These are phyloP conservation scores for Genyomyrus donnyi DNA, from an alignment of 2,113 vertebrate genomes.

Conservation along the genomic window DNA sequence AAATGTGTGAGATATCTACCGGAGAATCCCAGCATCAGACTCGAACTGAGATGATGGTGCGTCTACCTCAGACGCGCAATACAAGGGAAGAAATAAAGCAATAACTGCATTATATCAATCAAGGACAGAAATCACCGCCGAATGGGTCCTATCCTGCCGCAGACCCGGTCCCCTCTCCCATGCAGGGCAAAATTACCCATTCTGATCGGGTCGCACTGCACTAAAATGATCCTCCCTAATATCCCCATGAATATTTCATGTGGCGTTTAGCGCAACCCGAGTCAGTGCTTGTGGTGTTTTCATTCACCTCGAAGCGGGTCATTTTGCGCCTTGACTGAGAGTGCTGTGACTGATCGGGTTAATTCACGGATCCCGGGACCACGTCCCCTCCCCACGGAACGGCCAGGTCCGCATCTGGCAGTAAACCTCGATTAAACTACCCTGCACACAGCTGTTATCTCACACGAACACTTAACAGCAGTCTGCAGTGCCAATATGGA, in stretches of 20 bases:
- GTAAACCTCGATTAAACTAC: background rate
- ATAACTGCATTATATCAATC: background rate
- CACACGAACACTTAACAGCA: background rate
- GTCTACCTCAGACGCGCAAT: background rate
- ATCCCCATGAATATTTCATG: slow-evolving; percentile 43
- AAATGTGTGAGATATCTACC: background rate
- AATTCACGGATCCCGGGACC: background rate
- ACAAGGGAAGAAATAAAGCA: background rate
- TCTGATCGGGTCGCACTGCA: slow-evolving; percentile 41
- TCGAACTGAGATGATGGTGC: background rate
- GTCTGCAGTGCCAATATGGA: background rate
- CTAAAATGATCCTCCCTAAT: slow-evolving; percentile 43
- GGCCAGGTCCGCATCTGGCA: background rate
- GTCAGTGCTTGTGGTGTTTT: slow-evolving; percentile 22
- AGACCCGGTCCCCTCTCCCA: background rate
- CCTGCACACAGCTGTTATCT: background rate
- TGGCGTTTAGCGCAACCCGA: slow-evolving; percentile 36
- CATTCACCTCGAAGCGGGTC: slow-evolving; percentile 7
- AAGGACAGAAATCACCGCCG: background rate
- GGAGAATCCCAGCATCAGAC: background rate
- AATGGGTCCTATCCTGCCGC: background rate
- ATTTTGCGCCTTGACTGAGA: slow-evolving; percentile 22
- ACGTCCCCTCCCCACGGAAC: background rate
- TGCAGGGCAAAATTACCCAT: slow-evolving; percentile 40
- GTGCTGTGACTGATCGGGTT: slow-evolving; percentile 1